Evolutionary conservation across 1,140 invertebrate species (phyloP).

Genomic region (Temnothorax nylanderi): DNA sequence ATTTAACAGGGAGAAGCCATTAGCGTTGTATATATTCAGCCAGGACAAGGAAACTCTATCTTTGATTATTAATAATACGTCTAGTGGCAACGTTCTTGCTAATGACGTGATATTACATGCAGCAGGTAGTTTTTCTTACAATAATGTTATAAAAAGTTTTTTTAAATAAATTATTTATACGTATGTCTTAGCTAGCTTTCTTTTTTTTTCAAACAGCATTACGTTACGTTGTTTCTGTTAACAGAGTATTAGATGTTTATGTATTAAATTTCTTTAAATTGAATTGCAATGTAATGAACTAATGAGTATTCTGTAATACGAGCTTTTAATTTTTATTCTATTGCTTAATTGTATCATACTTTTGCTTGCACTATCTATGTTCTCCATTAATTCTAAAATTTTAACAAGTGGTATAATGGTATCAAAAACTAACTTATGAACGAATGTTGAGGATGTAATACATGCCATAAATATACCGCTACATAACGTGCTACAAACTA

Average conservation of each 20-base stretch:
- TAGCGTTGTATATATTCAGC: slow-evolving; percentile 94
- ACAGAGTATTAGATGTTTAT: not conserved
- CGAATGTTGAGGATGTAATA: not conserved
- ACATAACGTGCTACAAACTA: not conserved
- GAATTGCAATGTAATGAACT: not conserved
- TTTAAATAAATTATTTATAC: not conserved
- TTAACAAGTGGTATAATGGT: not conserved
- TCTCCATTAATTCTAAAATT: not conserved
- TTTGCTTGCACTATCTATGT: not conserved
- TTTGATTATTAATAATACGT: slow-evolving; percentile 89
- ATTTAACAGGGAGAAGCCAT: slow-evolving; percentile 91
- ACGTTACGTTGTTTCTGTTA: not conserved
- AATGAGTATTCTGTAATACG: not conserved
- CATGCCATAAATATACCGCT: not conserved
- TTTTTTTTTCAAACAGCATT: not conserved
- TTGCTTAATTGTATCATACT: not conserved
- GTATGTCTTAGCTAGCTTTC: not conserved
- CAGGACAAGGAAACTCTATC: slow-evolving; percentile 86
- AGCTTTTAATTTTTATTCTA: not conserved
- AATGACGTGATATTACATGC: slow-evolving; percentile 95
- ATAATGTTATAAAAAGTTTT: not conserved
- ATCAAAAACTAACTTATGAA: too few relatives aligned
- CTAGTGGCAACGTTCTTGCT: slow-evolving; percentile 91
- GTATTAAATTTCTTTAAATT: not conserved
- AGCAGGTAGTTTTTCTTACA: slow-evolving; percentile 85